These are phyloP conservation scores for Drosophila sturtevanti DNA, from an alignment of 1,140 invertebrate genomes.

Conservation along the genomic window DNA sequence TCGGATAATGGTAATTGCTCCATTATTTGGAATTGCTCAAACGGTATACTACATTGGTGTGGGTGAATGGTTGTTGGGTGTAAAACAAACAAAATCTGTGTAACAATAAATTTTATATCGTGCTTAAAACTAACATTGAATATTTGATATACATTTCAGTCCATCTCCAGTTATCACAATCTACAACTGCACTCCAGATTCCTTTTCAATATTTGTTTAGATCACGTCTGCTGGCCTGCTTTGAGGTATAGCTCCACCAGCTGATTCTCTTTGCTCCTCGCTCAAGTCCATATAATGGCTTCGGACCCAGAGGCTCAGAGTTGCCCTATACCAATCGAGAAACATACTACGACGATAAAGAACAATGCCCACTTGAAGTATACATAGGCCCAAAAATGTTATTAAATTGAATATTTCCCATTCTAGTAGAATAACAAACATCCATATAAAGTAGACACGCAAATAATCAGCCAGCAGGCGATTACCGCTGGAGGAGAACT, in stretches of 20 bases:
- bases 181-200: constrained; percentile 16
- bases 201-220: constrained; percentile 19
- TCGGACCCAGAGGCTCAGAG: constrained; percentile 59
- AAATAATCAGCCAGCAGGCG: constrained; percentile 96
- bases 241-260: constrained; percentile 34
- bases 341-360: constrained; percentile 90
- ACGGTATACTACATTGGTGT: constrained; percentile 98
- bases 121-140: not conserved
- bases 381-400: constrained; percentile 90
- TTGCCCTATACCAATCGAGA: constrained; percentile 67
- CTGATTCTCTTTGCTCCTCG: constrained; percentile 18
- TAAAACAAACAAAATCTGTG: constrained; percentile 35
- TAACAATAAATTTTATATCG: not conserved
- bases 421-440: constrained; percentile 87
- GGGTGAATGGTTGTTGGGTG: constrained; percentile 92
- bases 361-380: constrained; percentile 90
- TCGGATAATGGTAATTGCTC: constrained; percentile 98
- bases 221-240: constrained; percentile 74
- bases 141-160: constrained; percentile 27
- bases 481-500: constrained; percentile 95
- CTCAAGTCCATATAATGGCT: constrained; percentile 60
- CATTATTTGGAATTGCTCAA: constrained; percentile 99
- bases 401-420: constrained; percentile 93
- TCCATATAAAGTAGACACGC: constrained; percentile 95
- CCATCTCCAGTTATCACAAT: constrained; percentile 65